A percentile compares a stretch with the other conserved stretches of the same genome.
phyloP scores from a whole-genome alignment of 2,888 invertebrate species.

The Agonopterix subpropinquella region DNA sequence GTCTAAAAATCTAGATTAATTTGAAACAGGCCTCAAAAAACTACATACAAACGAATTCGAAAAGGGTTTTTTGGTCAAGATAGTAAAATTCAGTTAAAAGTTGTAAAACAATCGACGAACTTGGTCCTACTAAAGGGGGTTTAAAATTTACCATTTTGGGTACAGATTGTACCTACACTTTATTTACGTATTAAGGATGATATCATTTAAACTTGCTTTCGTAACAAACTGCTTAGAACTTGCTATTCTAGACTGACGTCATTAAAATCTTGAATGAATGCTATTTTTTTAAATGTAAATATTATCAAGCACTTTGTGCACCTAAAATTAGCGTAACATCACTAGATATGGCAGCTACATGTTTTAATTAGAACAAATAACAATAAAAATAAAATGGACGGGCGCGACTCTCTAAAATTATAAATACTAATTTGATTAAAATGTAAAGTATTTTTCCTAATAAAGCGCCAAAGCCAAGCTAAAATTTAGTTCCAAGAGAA shows the following conservation, averaged over 20 bases:
- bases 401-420: constrained; percentile 23
- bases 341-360: constrained; percentile 22
- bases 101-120: constrained; percentile 30
- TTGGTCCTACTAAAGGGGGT: constrained; percentile 52
- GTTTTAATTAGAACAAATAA: constrained; percentile 13
- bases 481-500: no score
- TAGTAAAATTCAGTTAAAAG: constrained; percentile 32
- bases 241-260: not conserved
- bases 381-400: constrained; percentile 31
- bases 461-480: not conserved
- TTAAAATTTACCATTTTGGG: constrained; percentile 1
- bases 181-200: constrained; percentile 3
- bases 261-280: not conserved
- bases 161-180: constrained; percentile 1
- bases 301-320: constrained; percentile 31
- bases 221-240: not conserved
- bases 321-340: constrained; percentile 17
- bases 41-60: constrained; percentile 45
- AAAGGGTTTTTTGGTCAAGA: constrained; percentile 48
- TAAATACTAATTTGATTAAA: constrained; percentile 12
- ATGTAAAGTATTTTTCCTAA: not conserved
- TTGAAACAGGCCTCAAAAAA: constrained; percentile 50
- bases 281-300: constrained; percentile 1
- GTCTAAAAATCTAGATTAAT: constrained; percentile 44
- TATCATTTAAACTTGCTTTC: not conserved